Evolutionary conservation across 2,797 vertebrate species (phyloP).

Genomic region (Spinibarbus caldwelli): DNA sequence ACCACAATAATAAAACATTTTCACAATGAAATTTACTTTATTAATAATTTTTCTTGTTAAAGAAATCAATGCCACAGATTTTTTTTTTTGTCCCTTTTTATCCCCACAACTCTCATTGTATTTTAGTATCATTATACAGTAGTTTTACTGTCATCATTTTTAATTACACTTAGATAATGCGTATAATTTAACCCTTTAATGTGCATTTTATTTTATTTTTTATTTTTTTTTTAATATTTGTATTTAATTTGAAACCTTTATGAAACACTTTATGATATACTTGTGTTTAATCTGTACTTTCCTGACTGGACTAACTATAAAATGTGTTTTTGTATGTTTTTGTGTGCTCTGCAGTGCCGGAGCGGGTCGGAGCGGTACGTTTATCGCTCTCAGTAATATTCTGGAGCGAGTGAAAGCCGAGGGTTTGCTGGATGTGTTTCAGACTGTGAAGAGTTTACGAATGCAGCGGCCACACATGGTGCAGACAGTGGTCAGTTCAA

Average conservation of each 20-base stretch:
- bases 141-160: background rate
- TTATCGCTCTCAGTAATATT: constrained; percentile 98
- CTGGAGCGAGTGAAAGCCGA: constrained; percentile 97
- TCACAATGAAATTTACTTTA: background rate
- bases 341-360: constrained; percentile 83
- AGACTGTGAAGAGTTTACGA: constrained; percentile 97
- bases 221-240: too few species aligned
- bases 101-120: background rate
- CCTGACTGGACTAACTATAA: background rate
- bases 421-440: constrained; percentile 96
- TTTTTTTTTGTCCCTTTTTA: too few species aligned
- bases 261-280: background rate
- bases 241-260: background rate
- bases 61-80: background rate
- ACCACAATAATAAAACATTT: background rate
- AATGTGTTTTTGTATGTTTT: background rate
- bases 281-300: background rate
- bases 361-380: constrained; percentile 94
- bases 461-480: constrained; percentile 99
- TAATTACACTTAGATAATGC: too few species aligned
- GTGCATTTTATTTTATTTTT: background rate
- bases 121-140: background rate
- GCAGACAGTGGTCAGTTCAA: constrained; percentile 91
- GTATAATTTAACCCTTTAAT: background rate
- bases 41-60: background rate